phyloP scores from a whole-genome alignment of 2,888 invertebrate genomes.

The Endotricha flammealis region DNA sequence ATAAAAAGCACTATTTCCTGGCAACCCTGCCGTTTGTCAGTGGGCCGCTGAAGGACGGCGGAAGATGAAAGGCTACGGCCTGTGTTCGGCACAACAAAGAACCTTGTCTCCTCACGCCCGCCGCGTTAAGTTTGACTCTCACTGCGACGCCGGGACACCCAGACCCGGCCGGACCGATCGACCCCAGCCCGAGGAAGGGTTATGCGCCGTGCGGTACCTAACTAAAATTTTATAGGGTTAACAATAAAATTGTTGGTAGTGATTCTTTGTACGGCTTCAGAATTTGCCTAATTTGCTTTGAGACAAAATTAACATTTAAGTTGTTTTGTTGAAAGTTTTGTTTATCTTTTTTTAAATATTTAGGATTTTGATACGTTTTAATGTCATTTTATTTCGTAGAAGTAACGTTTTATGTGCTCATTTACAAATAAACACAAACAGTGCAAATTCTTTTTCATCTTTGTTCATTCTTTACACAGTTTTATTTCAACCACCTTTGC shows the following conservation, averaged over 20 bases:
- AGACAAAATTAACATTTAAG: too few species aligned
- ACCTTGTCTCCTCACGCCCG: constrained; percentile 54
- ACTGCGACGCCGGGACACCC: constrained; percentile 7
- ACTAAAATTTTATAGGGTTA: neutral
- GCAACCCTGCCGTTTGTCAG: constrained; percentile 36
- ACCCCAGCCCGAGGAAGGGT: neutral
- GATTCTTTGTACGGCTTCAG: too few species aligned
- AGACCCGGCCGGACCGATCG: neutral
- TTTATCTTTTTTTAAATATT: too few species aligned
- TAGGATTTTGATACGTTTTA: too few species aligned
- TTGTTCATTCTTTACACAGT: constrained; percentile 30
- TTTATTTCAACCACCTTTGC: constrained; percentile 42
- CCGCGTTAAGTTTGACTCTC: constrained; percentile 29
- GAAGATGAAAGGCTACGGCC: constrained; percentile 60
- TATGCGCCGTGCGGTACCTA: neutral
- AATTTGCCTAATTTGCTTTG: too few species aligned
- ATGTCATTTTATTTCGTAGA: too few species aligned
- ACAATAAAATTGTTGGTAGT: neutral
- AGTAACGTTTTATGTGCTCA: too few species aligned
- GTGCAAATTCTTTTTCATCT: constrained; percentile 41
- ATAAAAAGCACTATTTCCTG: too few species aligned
- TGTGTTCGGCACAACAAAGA: constrained; percentile 61
- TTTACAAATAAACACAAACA: constrained; percentile 43
- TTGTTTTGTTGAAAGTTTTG: too few species aligned
- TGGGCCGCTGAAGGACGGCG: constrained; percentile 46